Evolutionary conservation across 2,797 vertebrate genomes (phyloP).

Genomic region (Spinus olivaceus): DNA sequence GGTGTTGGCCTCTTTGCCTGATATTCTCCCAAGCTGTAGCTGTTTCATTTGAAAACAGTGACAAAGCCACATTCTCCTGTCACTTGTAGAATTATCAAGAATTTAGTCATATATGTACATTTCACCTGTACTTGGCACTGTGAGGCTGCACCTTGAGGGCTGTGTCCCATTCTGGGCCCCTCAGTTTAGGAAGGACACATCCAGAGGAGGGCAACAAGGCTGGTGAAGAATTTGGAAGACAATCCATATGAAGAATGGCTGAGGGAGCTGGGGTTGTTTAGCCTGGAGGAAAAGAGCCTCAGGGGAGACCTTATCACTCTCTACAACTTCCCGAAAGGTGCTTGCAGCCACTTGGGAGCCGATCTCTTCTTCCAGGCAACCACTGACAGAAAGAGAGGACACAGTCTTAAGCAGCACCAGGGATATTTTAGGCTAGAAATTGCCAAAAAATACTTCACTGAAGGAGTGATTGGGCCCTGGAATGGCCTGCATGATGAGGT

Average conservation of each 20-base stretch:
- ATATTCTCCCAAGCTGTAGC: neutral
- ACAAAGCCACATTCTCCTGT: neutral
- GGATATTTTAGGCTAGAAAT: neutral
- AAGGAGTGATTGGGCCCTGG: neutral
- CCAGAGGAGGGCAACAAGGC: neutral
- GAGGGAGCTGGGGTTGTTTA: neutral
- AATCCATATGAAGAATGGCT: neutral
- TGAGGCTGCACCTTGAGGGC: neutral
- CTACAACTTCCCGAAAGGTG: too few species aligned
- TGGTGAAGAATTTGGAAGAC: neutral
- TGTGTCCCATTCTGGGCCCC: neutral
- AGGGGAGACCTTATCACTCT: neutral
- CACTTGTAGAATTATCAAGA: neutral
- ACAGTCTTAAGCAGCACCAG: neutral
- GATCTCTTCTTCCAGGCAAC: fast-evolving
- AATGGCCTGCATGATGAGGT: neutral
- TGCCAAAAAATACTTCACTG: neutral
- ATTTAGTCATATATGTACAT: neutral
- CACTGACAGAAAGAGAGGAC: neutral
- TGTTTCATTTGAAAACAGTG: neutral
- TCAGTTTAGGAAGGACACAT: neutral
- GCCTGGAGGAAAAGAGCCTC: neutral
- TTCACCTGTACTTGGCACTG: neutral
- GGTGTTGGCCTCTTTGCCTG: neutral
- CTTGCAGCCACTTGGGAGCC: fast-evolving